These are phyloP conservation scores for Lethenteron camtschaticum DNA, from an alignment of 2,113 vertebrate species.

Conservation along the genomic window DNA sequence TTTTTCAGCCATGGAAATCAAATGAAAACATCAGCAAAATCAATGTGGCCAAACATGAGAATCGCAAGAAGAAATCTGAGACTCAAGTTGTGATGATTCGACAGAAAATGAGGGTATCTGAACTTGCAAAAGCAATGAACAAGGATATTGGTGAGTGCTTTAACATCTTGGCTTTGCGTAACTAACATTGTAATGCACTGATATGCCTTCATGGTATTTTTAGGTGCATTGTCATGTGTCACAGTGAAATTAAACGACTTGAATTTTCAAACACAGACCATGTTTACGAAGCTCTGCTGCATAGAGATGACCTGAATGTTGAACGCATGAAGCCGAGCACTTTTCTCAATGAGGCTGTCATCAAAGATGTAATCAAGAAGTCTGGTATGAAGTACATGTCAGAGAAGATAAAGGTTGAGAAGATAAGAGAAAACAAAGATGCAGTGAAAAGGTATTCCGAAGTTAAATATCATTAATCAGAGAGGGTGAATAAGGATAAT, in stretches of 20 bases:
- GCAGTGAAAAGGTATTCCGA: constrained; percentile 31
- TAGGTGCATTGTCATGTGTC: no score
- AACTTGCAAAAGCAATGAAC: constrained; percentile 43
- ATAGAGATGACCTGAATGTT: constrained; percentile 27
- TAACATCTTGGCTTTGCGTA: no score
- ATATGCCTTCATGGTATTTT: no score
- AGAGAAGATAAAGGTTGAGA: constrained; percentile 33
- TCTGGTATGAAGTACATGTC: constrained; percentile 62
- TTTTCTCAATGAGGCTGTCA: constrained; percentile 30
- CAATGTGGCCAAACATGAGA: no score
- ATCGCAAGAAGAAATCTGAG: no score
- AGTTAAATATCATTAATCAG: background rate
- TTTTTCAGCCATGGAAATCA: no score
- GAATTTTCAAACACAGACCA: background rate
- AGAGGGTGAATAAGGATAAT: background rate
- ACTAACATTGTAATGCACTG: no score
- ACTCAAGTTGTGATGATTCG: constrained; percentile 30
- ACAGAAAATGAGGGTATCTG: constrained; percentile 32
- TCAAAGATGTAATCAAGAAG: constrained; percentile 50
- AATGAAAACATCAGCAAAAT: no score
- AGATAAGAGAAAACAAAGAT: constrained; percentile 38
- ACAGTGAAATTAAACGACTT: background rate
- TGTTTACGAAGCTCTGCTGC: constrained; percentile 32
- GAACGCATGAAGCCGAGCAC: constrained; percentile 34
- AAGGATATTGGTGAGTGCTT: constrained; percentile 31